phyloP scores from a whole-genome alignment of 1,140 invertebrate genomes.

The Sycophaga agraensis region DNA sequence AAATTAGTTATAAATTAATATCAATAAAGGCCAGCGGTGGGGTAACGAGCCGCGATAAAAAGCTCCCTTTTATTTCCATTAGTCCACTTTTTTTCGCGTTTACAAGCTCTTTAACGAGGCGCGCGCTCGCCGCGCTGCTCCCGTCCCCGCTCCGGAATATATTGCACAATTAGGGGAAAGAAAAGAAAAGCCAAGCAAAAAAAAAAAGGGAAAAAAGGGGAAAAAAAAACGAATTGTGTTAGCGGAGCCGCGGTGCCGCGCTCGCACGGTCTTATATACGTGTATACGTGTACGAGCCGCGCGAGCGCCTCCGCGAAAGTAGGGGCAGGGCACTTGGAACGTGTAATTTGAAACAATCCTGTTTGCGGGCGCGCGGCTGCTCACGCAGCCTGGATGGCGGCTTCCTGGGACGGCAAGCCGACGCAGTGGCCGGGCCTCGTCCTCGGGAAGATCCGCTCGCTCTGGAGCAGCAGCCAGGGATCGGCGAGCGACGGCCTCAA shows the following conservation, averaged over 20 bases:
- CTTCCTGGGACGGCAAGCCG: conserved; percentile 61
- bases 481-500: conserved; percentile 72
- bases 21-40: too few species aligned
- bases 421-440: conserved; percentile 74
- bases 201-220: too few species aligned
- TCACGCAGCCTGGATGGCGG: conserved; percentile 58
- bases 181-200: too few species aligned
- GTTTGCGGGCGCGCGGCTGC: conserved; percentile 16
- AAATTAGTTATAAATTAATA: too few species aligned
- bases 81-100: too few species aligned
- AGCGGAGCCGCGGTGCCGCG: not conserved
- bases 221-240: not conserved
- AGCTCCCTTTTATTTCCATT: too few species aligned
- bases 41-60: too few species aligned
- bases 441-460: conserved; percentile 81
- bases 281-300: not conserved
- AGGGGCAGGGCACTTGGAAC: not conserved
- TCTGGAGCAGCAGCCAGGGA: conserved; percentile 75
- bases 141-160: too few species aligned
- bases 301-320: not conserved
- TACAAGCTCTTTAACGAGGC: too few species aligned
- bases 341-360: conserved; percentile 23
- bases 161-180: too few species aligned
- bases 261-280: too few species aligned
- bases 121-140: too few species aligned